Conservation (phyloP, 1,140 invertebrate species). For the Macrostomum lignano region DNA sequence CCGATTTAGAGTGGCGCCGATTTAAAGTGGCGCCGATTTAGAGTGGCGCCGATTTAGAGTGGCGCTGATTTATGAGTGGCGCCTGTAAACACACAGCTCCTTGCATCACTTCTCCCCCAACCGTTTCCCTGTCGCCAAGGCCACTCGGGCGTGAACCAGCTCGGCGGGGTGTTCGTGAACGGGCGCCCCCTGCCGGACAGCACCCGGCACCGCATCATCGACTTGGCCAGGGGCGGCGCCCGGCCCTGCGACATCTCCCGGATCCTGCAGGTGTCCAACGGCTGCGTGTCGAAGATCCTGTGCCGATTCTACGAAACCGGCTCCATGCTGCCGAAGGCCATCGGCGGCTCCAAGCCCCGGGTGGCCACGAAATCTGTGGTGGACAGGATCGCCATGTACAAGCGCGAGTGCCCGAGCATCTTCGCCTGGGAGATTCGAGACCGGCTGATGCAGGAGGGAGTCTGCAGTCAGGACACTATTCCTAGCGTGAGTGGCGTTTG, state of each 20-base stretch:
- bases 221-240: slow-evolving; percentile 65
- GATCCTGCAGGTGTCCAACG: slow-evolving; percentile 73
- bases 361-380: slow-evolving; percentile 27
- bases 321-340: slow-evolving; percentile 27
- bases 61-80: no score
- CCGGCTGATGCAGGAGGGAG: slow-evolving; percentile 36
- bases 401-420: slow-evolving; percentile 26
- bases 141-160: slow-evolving; percentile 85
- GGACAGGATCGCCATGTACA: slow-evolving; percentile 19
- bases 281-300: slow-evolving; percentile 80
- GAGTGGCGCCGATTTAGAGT: no score
- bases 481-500: no score
- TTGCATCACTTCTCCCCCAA: no score
- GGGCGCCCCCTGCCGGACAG: slow-evolving; percentile 75
- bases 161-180: slow-evolving; percentile 86
- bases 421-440: slow-evolving; percentile 29
- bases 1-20: no score
- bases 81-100: no score
- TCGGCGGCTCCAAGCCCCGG: slow-evolving; percentile 28
- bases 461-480: slow-evolving; percentile 90
- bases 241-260: slow-evolving; percentile 73
- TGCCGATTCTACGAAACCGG: slow-evolving; percentile 27
- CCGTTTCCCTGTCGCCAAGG: no score
- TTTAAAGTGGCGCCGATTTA: no score
- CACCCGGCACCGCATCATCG: slow-evolving; percentile 72